These are phyloP conservation scores for Melieria crassipennis DNA, from an alignment of 2,888 invertebrate genomes.

Conservation along the genomic window DNA sequence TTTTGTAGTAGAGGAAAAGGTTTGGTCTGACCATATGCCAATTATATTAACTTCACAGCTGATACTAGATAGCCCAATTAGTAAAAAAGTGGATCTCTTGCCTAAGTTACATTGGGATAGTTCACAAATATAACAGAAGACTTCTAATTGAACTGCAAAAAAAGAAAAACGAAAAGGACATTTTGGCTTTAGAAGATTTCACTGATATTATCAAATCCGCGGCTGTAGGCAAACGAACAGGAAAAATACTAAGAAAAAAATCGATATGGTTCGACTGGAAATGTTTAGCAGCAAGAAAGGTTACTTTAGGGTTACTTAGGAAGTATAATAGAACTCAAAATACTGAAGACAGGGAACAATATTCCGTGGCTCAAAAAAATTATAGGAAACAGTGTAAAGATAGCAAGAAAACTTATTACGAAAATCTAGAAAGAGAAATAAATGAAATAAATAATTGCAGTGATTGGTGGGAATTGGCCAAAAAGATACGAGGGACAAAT, in stretches of 20 bases:
- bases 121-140: too few species aligned
- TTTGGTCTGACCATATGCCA: too few species aligned
- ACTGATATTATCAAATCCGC: neutral
- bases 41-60: too few species aligned
- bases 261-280: neutral
- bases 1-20: too few species aligned
- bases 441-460: neutral
- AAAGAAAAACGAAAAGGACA: too few species aligned
- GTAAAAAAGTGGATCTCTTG: too few species aligned
- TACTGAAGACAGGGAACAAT: neutral
- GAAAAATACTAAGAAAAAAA: neutral
- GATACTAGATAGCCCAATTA: too few species aligned
- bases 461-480: neutral
- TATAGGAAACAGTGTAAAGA: neutral
- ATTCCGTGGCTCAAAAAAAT: neutral
- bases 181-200: too few species aligned
- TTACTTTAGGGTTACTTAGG: neutral
- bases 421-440: neutral
- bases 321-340: neutral
- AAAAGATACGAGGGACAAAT: neutral
- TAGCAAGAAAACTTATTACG: neutral
- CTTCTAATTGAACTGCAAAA: too few species aligned
- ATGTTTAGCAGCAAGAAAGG: too few species aligned
- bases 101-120: too few species aligned
- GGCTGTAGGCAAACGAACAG: neutral